Evolutionary conservation across 2,797 vertebrate genomes (phyloP), one percentile per base, ranked within the genome.

Genomic region (Sebastes hubbsi): DNA sequence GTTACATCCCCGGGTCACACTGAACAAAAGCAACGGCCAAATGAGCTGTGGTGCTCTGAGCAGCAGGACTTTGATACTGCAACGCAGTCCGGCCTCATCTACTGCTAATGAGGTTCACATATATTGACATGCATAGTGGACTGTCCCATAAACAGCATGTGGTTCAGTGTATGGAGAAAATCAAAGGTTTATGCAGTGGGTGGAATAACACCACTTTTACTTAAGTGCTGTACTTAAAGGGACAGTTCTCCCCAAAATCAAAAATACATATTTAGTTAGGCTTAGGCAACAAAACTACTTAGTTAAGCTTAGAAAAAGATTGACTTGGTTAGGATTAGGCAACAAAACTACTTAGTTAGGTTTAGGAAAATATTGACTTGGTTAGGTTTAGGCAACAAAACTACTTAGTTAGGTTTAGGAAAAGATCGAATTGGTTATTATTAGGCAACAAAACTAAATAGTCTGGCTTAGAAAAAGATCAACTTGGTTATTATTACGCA

Each of bases 1-100:
- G 25, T 66, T 27, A 59, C 24, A 61, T 52, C 58, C 25, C 36
- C 4, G 8, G 56, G 59, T 75, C 64, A 70, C 12, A 6, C 54
- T 59, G 83, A 90, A 81, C 75, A 81, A 85, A 87, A 66, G 79
- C 63, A 30, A 59, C 78, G 62, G 68, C 9, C 24, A 89, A 88
- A 86, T 83, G 74, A 89, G 82, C 56, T 63, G 6, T 0, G 60
- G 52, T 20, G 58, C 66, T 69, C 29, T 24, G 73, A 11, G 70
- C 63, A 36, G 18, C 58, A 4, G 10, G 38, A 27, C 75, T 82
- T 79, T 87, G 69, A 71, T 68, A 20, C 2, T 1, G 6, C 61
- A 61, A 25, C 49, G 12, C 55, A 22, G 61, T n/a, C 27, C 2
- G 0, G 25, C 64, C 58, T 60, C 34, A 30, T 69, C 69, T 30